Base-by-base conservation (phyloP, 2,113 vertebrate species). In the Alexandromys fortis region DNA sequence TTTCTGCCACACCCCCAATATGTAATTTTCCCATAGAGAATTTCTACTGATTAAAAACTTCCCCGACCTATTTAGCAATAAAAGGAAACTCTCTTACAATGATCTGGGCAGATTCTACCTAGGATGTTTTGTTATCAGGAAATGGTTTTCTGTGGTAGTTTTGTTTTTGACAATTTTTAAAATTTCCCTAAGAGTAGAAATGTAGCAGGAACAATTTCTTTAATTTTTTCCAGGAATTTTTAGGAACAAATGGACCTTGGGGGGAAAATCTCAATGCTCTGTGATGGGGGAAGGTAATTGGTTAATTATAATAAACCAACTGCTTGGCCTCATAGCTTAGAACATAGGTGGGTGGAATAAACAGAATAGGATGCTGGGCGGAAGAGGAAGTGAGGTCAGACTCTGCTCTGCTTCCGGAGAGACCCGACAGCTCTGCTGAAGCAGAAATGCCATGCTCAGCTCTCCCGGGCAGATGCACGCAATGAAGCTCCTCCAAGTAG, bases 111-210 rank as follows among this genome's bases (percentile, higher is more conserved):
- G 35, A 90, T 95, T 76, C 47, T 30, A 65, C 58, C n/a, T 68
- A 73, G 55, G 30, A 33, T 2, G 63, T 72, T 33, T 73, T 95
- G 5, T 33, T 91, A n/a, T 83, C 38, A 38, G 28, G 63, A 94
- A 95, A 91, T 93, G 96, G 4, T 85, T 93, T 93, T 70, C 88
- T 86, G 75, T 1, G 26, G 30, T 79, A 35, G 30, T 92, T 96
- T 94, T 89, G 30, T 61, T 93, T 88, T 86, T 14, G 73, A 68
- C 52, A 91, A 86, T 11, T 73, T 87, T 33, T 70, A 17, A n/a
- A 58, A 78, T 83, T 21, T 75, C 63, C 47, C 47, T 90, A 28
- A 89, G 24, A 92, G 12, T 42, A 28, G 8, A 30, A 96, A 86
- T 65, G 22, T 88, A 86, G 67, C 33, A 78, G 81, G 8, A 76